A percentile compares a stretch with the other conserved stretches of the same genome.
Evolutionary conservation across 2,113 vertebrate genomes (phyloP).

Genomic region (Craseonycteris thonglongyai): DNA sequence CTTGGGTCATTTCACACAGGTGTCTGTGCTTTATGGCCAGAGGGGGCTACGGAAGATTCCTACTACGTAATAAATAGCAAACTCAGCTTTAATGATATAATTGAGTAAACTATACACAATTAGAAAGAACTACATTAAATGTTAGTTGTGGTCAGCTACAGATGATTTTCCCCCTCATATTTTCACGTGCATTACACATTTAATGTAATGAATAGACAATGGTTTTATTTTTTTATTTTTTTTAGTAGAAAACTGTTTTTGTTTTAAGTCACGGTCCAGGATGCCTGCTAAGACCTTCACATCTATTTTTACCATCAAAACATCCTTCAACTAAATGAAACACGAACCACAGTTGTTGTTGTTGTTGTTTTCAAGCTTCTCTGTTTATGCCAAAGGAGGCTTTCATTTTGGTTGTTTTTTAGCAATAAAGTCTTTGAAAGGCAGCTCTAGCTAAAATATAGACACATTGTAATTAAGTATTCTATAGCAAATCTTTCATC

Average conservation of each 20-base stretch:
- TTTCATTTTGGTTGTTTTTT: neutral
- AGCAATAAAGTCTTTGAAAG: neutral
- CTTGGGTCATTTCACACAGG: neutral
- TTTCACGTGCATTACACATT: neutral
- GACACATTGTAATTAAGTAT: neutral
- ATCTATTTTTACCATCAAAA: neutral
- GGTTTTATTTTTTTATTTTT: neutral
- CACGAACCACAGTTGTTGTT: neutral
- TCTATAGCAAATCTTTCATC: neutral
- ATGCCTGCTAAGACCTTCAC: neutral
- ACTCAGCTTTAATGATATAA: neutral
- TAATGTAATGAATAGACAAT: neutral
- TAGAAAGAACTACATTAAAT: neutral
- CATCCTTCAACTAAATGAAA: neutral
- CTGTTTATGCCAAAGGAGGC: neutral
- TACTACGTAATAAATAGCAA: neutral
- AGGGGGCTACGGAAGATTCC: neutral
- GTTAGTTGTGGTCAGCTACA: neutral
- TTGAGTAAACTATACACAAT: neutral
- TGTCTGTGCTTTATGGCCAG: neutral
- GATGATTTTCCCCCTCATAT: neutral
- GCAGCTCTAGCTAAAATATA: neutral
- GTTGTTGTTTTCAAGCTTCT: neutral
- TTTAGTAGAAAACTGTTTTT: constrained; percentile 9
- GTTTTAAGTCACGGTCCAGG: neutral